Evolutionary conservation across 2,113 vertebrate genomes (phyloP).

Genomic region (Micronycteris hirsuta): DNA sequence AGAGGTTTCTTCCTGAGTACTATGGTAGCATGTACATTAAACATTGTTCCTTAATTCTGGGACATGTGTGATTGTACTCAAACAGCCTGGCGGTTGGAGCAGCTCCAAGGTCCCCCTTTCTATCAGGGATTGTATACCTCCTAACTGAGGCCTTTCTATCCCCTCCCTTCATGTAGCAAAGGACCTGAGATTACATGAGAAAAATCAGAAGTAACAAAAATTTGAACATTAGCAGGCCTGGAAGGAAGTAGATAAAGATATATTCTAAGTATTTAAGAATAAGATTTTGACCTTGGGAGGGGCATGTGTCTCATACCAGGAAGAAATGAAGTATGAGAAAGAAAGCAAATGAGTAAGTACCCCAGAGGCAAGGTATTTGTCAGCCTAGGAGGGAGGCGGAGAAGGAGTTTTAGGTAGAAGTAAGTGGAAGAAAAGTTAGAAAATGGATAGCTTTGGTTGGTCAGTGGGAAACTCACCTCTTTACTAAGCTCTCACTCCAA

Average conservation of each 20-base stretch:
- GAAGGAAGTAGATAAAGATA: not conserved
- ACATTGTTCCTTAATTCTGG: not conserved
- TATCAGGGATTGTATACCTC: not conserved
- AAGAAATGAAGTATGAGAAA: not conserved
- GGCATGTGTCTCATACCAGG: not conserved
- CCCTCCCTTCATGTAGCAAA: not conserved
- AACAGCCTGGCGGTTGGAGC: not conserved
- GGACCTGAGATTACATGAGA: not conserved
- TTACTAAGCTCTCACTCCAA: not conserved
- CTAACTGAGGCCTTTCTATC: not conserved
- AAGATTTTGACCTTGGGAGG: not conserved
- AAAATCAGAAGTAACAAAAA: not conserved
- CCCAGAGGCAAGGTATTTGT: not conserved
- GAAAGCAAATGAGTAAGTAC: not conserved
- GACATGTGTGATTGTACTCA: accelerated
- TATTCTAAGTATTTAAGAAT: not conserved
- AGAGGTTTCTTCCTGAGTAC: not conserved
- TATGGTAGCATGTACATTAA: accelerated
- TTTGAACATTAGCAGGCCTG: not conserved
- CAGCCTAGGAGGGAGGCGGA: not conserved
- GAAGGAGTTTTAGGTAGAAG: not conserved
- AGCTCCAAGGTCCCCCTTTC: not conserved
- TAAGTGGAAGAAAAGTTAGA: not conserved
- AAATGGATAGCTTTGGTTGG: not conserved
- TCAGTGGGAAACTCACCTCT: not conserved